Conservation (phyloP, 2,888 invertebrate species). For the Heliconius erato region DNA sequence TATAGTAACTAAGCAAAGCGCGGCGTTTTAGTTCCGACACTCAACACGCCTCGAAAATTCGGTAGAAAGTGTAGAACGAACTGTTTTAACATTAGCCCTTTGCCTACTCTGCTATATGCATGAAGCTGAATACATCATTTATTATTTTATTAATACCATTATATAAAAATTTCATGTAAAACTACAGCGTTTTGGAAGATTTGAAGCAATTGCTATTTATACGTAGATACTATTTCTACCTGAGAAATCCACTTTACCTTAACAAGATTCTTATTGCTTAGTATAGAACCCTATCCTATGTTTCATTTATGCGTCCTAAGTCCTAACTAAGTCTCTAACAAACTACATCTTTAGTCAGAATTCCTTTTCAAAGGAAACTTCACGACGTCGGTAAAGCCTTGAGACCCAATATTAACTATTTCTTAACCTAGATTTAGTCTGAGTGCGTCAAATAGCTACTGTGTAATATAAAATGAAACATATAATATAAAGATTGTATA, state of each 20-base stretch:
- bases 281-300: neutral
- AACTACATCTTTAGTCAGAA: neutral
- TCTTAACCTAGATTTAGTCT: neutral
- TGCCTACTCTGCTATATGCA: too few relatives aligned
- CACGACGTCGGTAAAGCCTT: neutral
- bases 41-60: too few relatives aligned
- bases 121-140: neutral
- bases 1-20: too few relatives aligned
- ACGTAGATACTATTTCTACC: neutral
- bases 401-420: neutral
- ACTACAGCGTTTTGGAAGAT: neutral
- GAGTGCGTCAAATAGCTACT: neutral
- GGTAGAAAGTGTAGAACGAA: too few relatives aligned
- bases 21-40: too few relatives aligned
- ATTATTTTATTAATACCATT: neutral
- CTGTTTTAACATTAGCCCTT: too few relatives aligned
- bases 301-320: neutral
- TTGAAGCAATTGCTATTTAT: neutral
- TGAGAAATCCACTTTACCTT: neutral
- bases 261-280: conserved; percentile 4
- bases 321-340: neutral
- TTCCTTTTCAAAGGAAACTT: neutral
- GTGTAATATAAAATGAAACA: neutral
- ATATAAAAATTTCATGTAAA: neutral
- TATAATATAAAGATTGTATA: neutral